These are phyloP conservation scores for Hetaerina titia DNA, from an alignment of 2,888 invertebrate species.

Conservation along the genomic window DNA sequence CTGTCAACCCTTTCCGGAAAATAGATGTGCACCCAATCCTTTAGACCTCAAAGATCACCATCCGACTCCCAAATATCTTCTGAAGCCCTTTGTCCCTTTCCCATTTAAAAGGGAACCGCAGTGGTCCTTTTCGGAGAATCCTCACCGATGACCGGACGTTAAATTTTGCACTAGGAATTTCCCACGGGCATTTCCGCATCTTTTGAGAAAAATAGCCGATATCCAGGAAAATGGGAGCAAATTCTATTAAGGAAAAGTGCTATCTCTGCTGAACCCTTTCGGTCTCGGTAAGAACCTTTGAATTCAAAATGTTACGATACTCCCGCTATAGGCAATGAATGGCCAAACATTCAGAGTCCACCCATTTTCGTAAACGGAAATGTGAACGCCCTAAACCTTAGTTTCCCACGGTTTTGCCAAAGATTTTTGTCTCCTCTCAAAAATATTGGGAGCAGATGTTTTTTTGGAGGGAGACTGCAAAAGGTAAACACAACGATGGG, in stretches of 20 bases:
- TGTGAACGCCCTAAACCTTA: neutral
- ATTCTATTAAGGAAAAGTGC: neutral
- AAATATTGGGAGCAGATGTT: neutral
- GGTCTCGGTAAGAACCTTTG: neutral
- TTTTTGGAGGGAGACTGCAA: neutral
- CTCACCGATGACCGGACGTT: neutral
- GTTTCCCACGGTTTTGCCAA: conserved; percentile 41
- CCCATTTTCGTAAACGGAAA: neutral
- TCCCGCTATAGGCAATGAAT: neutral
- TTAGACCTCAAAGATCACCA: neutral
- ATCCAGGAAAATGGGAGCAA: neutral
- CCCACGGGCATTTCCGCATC: conserved; percentile 30
- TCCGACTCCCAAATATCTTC: neutral
- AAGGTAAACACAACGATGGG: neutral
- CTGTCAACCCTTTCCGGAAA: conserved; percentile 41
- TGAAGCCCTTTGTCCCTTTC: neutral
- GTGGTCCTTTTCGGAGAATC: neutral
- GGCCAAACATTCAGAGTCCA: neutral
- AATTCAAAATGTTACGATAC: neutral
- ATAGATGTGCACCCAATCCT: neutral
- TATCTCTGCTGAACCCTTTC: conserved; percentile 9
- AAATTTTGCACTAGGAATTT: conserved; percentile 30
- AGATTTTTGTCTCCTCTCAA: neutral
- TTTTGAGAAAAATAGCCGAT: neutral
- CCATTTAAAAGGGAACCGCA: neutral